Base-by-base conservation (phyloP, 2,797 vertebrate species). In the Acipenser ruthenus region DNA sequence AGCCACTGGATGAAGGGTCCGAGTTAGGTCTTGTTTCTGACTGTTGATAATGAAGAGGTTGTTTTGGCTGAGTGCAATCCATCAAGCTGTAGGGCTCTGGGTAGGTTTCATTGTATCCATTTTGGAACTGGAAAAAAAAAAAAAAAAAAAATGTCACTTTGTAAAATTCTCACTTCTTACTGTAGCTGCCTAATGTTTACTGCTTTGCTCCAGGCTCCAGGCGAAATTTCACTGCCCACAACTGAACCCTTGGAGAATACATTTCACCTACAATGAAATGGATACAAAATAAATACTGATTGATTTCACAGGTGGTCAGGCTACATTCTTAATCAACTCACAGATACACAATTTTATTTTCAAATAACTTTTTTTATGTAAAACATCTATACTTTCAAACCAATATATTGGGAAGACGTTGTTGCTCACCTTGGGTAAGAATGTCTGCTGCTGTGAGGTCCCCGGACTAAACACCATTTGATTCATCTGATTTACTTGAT, bases 1-100 rank as follows among this genome's bases (percentile, higher is more conserved):
- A 89, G 74, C 83, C 82, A 76, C 78, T 75, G 65, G 85, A 84
- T 71, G 87, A 73, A 72, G 87, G 77, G 74, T 90, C 83, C 64
- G 88, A 76, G 76, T 87, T 88, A 72, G 82, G 71, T 74, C 75
- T 79, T 76, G 83, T 72, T 68, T 88, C 84, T 66, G 80, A 62
- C 0, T 79, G 79, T 67, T 84, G 88, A 58, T 66, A 66, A 50
- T 78, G 83, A 71, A 83, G 79, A 55, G 85, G 71, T 59, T 82
- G 87, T 73, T 80, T 78, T 67, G 83, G 55, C 67, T 84, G 82
- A 66, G 75, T 56, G 63, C 74, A 79, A 72, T 49, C 83, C 64
- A 82, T 58, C 61, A 77, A 74, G 63, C 70, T 76, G 71, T 87
- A 74, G 62, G 87, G 78, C 65, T 81, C 74, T 49, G 85, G 71